These are phyloP conservation scores for Limenitis camilla DNA, from an alignment of 2,888 invertebrate genomes.

Conservation along the genomic window DNA sequence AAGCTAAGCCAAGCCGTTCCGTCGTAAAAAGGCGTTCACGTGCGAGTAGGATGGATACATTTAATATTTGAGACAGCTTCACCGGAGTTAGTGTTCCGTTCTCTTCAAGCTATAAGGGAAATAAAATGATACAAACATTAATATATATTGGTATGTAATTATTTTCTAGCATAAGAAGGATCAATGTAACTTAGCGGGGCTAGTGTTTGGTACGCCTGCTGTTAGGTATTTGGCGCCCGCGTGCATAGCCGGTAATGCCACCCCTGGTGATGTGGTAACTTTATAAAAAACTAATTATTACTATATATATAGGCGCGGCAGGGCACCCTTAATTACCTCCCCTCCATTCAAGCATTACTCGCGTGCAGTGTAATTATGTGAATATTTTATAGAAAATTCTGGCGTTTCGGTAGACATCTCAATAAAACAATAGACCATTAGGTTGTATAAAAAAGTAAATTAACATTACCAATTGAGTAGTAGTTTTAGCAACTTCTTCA, in stretches of 20 bases:
- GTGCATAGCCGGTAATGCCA: too few relatives aligned
- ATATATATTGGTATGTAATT: background rate
- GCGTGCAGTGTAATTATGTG: too few relatives aligned
- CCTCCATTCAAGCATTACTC: too few relatives aligned
- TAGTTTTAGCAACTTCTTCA: conserved; percentile 79
- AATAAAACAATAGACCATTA: conserved; percentile 6
- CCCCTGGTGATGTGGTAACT: too few relatives aligned
- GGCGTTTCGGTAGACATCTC: background rate
- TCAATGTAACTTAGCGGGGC: too few relatives aligned
- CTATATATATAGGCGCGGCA: too few relatives aligned
- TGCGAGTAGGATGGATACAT: conserved; percentile 91
- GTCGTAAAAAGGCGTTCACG: conserved; percentile 91
- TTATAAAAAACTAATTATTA: too few relatives aligned
- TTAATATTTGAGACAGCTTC: conserved; percentile 87
- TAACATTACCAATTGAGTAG: conserved; percentile 75
- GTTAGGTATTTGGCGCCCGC: too few relatives aligned
- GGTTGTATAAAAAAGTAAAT: too few relatives aligned
- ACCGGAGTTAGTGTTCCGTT: conserved; percentile 86
- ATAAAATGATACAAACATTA: background rate
- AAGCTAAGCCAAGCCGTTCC: conserved; percentile 89
- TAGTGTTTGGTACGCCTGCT: too few relatives aligned
- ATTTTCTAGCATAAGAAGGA: background rate
- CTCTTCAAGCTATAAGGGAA: conserved; percentile 74
- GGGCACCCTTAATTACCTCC: too few relatives aligned
- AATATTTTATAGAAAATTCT: too few relatives aligned